Evolutionary conservation across 2,797 vertebrate species (phyloP).

Genomic region (Dicrostonyx torquatus): DNA sequence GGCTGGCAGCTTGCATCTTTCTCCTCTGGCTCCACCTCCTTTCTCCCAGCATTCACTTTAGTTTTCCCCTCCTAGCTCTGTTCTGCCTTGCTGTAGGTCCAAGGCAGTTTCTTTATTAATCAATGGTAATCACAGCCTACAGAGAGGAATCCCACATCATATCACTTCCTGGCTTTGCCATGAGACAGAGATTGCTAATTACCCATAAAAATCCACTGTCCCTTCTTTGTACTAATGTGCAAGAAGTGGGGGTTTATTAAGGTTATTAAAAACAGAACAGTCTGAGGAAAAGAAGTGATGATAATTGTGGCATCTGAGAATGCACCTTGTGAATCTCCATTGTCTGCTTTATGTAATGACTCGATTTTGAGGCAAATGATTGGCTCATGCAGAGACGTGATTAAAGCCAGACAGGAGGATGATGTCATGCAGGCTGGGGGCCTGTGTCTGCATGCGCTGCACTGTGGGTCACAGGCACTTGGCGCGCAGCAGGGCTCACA

Average conservation of each 20-base stretch:
- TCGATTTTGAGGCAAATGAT: neutral
- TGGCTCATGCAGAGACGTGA: neutral
- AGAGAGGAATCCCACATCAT: too few relatives aligned
- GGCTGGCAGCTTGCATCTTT: too few relatives aligned
- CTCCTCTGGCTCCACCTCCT: too few relatives aligned
- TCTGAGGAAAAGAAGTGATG: neutral
- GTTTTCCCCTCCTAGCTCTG: too few relatives aligned
- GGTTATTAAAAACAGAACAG: neutral
- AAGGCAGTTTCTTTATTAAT: too few relatives aligned
- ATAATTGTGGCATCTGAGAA: neutral
- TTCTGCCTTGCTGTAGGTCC: too few relatives aligned
- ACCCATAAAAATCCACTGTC: neutral
- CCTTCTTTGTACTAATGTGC: neutral
- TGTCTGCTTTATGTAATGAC: neutral
- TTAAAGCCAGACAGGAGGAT: neutral
- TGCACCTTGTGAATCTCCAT: neutral
- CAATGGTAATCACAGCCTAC: too few relatives aligned
- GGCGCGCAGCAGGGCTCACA: accelerated
- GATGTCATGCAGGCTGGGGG: accelerated
- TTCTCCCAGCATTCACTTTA: too few relatives aligned
- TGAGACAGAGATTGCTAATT: neutral
- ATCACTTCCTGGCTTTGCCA: accelerated
- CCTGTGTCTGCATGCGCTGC: accelerated
- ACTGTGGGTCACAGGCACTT: neutral
- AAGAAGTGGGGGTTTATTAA: neutral